Conservation (phyloP, 2,113 vertebrate genomes). For the Platichthys flesus region DNA sequence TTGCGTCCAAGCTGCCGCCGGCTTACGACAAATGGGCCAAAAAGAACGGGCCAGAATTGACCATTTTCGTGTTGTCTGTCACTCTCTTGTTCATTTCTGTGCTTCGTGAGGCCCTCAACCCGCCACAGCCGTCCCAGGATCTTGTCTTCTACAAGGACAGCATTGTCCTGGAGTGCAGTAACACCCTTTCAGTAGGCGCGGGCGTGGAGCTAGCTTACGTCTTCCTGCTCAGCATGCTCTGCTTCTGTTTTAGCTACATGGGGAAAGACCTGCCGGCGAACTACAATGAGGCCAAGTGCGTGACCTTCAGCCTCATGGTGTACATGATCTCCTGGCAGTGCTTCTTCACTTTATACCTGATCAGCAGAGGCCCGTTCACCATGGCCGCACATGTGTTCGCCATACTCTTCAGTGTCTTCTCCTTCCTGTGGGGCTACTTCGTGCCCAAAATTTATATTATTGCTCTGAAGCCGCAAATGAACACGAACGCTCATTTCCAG, state of each 20-base stretch:
- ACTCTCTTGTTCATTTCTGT: slow-evolving; percentile 60
- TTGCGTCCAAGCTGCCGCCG: slow-evolving; percentile 81
- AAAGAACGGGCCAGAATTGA: slow-evolving; percentile 80
- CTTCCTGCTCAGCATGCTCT: slow-evolving; percentile 76
- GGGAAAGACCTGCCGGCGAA: slow-evolving; percentile 89
- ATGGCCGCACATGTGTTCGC: slow-evolving; percentile 78
- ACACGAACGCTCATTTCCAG: slow-evolving; percentile 83
- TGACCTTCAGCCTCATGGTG: slow-evolving; percentile 85
- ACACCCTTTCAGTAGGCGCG: slow-evolving; percentile 68
- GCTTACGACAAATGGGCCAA: slow-evolving; percentile 84
- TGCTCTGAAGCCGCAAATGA: slow-evolving; percentile 78
- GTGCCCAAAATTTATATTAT: slow-evolving; percentile 84
- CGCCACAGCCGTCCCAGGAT: slow-evolving; percentile 53
- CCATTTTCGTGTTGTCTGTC: slow-evolving; percentile 65
- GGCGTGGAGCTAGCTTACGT: slow-evolving; percentile 69
- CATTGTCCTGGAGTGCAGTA: slow-evolving; percentile 82
- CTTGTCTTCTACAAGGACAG: slow-evolving; percentile 74
- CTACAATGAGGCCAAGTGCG: slow-evolving; percentile 88
- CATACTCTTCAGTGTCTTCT: slow-evolving; percentile 77
- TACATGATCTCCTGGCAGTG: slow-evolving; percentile 84
- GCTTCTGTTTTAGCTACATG: slow-evolving; percentile 86
- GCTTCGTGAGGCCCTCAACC: slow-evolving; percentile 45
- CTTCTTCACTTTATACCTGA: slow-evolving; percentile 83
- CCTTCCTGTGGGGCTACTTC: slow-evolving; percentile 81
- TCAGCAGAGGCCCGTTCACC: slow-evolving; percentile 76